A percentile compares a stretch with the other conserved stretches of the same genome.
These are phyloP conservation scores for Epizoanthus ramosus DNA, from an alignment of 92 coral and sea anemone genomes.

Conservation along the genomic window DNA sequence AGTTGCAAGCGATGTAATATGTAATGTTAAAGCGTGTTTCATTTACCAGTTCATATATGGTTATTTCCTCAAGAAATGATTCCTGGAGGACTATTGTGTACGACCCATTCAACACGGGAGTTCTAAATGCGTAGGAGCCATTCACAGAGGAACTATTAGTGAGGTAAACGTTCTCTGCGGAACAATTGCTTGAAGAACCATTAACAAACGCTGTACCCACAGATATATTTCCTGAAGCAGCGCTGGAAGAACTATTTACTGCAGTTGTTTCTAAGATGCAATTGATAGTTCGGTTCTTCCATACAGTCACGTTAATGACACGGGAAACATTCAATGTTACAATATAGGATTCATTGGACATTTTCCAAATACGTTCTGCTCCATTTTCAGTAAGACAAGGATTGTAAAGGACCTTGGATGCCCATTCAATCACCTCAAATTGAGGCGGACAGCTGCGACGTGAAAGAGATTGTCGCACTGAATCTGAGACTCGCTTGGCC, in stretches of 20 bases:
- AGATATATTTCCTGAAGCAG: background rate
- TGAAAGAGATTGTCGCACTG: slow-evolving; percentile 17
- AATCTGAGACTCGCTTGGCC: slow-evolving; percentile 11
- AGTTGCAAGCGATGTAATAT: slow-evolving; percentile 68
- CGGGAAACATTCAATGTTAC: slow-evolving; percentile 49
- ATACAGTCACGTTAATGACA: slow-evolving; percentile 38
- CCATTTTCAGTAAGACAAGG: slow-evolving; percentile 49
- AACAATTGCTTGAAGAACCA: slow-evolving; percentile 23
- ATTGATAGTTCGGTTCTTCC: slow-evolving; percentile 41
- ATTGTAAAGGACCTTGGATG: slow-evolving; percentile 54
- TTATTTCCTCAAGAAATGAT: slow-evolving; percentile 43
- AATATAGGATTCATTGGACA: slow-evolving; percentile 45
- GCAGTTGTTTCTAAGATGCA: slow-evolving; percentile 3
- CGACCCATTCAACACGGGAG: slow-evolving; percentile 38
- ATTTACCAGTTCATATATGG: slow-evolving; percentile 49
- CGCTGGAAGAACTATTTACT: slow-evolving; percentile 15
- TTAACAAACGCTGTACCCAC: background rate
- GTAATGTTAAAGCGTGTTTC: slow-evolving; percentile 58
- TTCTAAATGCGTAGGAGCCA: slow-evolving; percentile 25
- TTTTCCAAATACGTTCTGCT: slow-evolving; percentile 53
- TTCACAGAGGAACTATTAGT: slow-evolving; percentile 29
- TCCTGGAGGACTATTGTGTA: slow-evolving; percentile 56
- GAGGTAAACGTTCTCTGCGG: slow-evolving; percentile 13
- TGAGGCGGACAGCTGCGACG: slow-evolving; percentile 55
- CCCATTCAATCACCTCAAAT: slow-evolving; percentile 43